phyloP scores from a whole-genome alignment of 2,888 invertebrate species.

The Ditula angustiorana region DNA sequence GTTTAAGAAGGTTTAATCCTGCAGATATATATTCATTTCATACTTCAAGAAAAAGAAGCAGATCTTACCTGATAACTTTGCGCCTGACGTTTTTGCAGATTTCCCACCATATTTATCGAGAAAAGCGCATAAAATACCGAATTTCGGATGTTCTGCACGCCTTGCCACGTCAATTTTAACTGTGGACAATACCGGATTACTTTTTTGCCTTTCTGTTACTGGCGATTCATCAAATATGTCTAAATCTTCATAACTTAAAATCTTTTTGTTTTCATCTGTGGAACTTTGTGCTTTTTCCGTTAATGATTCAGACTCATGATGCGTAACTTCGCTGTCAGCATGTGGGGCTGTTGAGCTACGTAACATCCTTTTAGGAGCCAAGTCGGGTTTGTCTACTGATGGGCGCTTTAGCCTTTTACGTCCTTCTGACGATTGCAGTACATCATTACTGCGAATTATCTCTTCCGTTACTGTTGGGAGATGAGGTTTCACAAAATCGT shows the following conservation, averaged over 20 bases:
- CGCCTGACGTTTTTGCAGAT: slow-evolving; percentile 47
- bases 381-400: slow-evolving; percentile 48
- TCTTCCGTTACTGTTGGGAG: slow-evolving; percentile 19
- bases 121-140: slow-evolving; percentile 66
- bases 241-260: slow-evolving; percentile 54
- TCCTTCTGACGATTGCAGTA: slow-evolving; percentile 33
- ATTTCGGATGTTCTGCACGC: slow-evolving; percentile 44
- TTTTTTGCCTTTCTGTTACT: slow-evolving; percentile 15
- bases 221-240: slow-evolving; percentile 49
- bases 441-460: slow-evolving; percentile 14
- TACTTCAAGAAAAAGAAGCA: background rate
- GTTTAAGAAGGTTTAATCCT: background rate
- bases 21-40: background rate
- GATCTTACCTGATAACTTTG: slow-evolving; percentile 62
- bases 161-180: slow-evolving; percentile 15
- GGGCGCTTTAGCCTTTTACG: slow-evolving; percentile 50
- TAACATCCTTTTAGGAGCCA: slow-evolving; percentile 56
- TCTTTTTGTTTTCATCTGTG: slow-evolving; percentile 14
- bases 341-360: slow-evolving; percentile 52
- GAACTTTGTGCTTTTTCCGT: slow-evolving; percentile 11
- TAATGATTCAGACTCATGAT: slow-evolving; percentile 1
- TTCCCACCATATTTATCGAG: slow-evolving; percentile 63
- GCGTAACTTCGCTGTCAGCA: slow-evolving; percentile 20
- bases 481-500: background rate
- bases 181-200: slow-evolving; percentile 21